Percentiles rank a stretch among this genome's conserved stretches.
phyloP scores from a whole-genome alignment of 2,113 vertebrate genomes.

The Pseudonaja textilis region DNA sequence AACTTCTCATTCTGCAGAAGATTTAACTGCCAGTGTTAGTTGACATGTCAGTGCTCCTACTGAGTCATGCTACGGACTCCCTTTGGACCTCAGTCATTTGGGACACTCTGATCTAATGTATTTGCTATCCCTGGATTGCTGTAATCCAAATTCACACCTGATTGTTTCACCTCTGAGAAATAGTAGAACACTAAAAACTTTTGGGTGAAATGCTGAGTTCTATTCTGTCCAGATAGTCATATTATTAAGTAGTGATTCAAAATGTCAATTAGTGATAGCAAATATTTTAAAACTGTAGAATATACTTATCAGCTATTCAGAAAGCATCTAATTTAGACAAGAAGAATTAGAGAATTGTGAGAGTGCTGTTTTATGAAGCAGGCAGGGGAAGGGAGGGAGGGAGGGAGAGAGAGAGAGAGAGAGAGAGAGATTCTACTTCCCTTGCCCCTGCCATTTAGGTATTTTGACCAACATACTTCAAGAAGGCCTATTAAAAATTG shows the following conservation, averaged over 20 bases:
- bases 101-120: not conserved
- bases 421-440: not conserved
- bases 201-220: not conserved
- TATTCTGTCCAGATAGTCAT: not conserved
- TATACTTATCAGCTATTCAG: not conserved
- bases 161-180: not conserved
- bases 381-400: too few species aligned
- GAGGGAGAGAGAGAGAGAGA: too few species aligned
- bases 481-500: constrained; percentile 58
- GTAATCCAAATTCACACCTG: not conserved
- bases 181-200: not conserved
- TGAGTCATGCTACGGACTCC: not conserved
- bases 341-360: not conserved
- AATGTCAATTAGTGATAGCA: not conserved
- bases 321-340: not conserved
- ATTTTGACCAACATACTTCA: constrained; percentile 35
- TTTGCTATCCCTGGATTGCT: not conserved
- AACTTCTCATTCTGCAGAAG: not conserved
- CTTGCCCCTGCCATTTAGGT: constrained; percentile 22
- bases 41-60: not conserved
- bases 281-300: not conserved
- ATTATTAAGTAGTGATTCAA: not conserved
- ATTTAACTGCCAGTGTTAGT: not conserved
- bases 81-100: not conserved
- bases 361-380: constrained; percentile 2